phyloP scores from a whole-genome alignment of 2,888 invertebrate species.

The Brenthis daphne region DNA sequence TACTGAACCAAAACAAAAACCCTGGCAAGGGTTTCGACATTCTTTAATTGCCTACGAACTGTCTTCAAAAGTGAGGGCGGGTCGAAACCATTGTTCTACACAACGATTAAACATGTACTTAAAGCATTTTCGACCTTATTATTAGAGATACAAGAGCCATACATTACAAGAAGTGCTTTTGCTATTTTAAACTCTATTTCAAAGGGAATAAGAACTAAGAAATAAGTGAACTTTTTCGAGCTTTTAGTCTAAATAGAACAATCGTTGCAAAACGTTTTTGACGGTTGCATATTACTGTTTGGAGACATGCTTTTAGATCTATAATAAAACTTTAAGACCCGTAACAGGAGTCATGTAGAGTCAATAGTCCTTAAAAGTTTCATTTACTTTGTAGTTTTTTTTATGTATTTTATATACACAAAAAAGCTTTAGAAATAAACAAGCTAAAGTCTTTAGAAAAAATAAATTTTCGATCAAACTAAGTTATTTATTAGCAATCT shows the following conservation, averaged over 20 bases:
- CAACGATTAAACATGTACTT: neutral
- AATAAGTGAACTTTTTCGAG: neutral
- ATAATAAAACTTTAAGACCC: neutral
- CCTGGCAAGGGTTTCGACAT: neutral
- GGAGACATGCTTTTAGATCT: neutral
- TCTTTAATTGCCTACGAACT: conserved; percentile 26
- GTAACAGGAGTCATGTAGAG: neutral
- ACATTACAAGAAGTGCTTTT: neutral
- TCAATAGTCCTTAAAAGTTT: too few species aligned
- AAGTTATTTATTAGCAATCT: too few species aligned
- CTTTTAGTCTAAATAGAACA: conserved; percentile 9
- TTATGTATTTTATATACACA: too few species aligned
- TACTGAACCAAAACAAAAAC: conserved; percentile 17
- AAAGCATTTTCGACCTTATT: conserved; percentile 12
- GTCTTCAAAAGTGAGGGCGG: conserved; percentile 23
- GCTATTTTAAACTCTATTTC: neutral
- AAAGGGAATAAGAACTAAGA: neutral
- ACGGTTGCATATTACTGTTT: conserved; percentile 6
- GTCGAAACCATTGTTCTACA: conserved; percentile 22
- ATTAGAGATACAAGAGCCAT: neutral
- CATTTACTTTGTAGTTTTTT: too few species aligned
- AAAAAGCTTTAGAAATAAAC: too few species aligned
- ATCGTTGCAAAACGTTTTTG: conserved; percentile 8
- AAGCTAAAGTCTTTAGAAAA: too few species aligned
- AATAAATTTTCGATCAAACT: too few species aligned